A percentile compares a stretch with the other conserved stretches of the same genome.
phyloP scores from a whole-genome alignment of 2,113 vertebrate species.

The Psammodynastes pulverulentus region DNA sequence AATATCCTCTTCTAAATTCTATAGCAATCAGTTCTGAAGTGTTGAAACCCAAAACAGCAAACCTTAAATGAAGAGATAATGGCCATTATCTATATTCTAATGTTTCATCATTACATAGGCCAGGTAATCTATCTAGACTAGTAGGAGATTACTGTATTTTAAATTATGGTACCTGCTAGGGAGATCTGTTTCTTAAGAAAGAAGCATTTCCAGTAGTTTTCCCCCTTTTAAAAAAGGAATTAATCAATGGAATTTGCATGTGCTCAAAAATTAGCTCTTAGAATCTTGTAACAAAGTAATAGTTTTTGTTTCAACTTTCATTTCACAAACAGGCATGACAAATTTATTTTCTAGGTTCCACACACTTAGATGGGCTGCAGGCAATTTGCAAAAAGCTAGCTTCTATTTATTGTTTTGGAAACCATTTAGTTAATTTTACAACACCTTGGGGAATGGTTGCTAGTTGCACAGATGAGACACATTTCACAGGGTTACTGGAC shows the following conservation, averaged over 20 bases:
- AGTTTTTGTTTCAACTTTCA: background rate
- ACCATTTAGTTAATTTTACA: conserved; percentile 5
- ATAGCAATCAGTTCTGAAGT: background rate
- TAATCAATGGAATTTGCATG: background rate
- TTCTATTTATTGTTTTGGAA: conserved; percentile 9
- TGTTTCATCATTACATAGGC: background rate
- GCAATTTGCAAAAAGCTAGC: background rate
- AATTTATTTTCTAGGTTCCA: background rate
- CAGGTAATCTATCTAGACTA: background rate
- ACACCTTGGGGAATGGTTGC: conserved; percentile 1
- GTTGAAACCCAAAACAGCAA: background rate
- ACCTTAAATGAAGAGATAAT: background rate
- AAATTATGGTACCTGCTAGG: background rate
- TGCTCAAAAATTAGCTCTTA: background rate
- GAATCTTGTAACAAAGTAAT: background rate
- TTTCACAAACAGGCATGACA: background rate
- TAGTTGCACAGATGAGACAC: background rate
- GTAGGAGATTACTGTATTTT: background rate
- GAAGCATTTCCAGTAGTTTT: background rate
- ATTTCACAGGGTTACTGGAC: conserved; percentile 1
- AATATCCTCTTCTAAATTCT: background rate
- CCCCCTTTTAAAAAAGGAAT: background rate
- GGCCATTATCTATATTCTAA: background rate
- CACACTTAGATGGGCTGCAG: background rate
- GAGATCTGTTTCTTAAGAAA: background rate